A percentile compares a stretch with the other conserved stretches of the same genome.
These are phyloP conservation scores for Eremobia ochroleuca DNA, from an alignment of 2,888 invertebrate genomes.

Conservation along the genomic window DNA sequence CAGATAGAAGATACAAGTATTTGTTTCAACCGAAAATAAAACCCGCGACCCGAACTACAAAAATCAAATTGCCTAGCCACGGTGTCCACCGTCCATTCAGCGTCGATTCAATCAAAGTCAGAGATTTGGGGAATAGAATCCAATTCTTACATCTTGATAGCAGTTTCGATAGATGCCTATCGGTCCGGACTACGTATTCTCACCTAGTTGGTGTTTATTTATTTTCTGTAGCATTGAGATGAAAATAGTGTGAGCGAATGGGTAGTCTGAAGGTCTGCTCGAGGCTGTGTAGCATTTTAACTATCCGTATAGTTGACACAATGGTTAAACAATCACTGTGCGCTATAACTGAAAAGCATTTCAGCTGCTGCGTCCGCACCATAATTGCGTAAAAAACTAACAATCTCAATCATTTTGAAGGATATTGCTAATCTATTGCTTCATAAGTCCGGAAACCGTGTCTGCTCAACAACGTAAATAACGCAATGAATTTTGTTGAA, in stretches of 20 bases:
- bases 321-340: background rate
- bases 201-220: slow-evolving; percentile 8
- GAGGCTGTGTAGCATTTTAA: background rate
- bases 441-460: too few species aligned
- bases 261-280: background rate
- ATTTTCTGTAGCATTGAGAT: slow-evolving; percentile 2
- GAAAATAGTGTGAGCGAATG: background rate
- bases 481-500: too few species aligned
- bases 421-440: too few species aligned
- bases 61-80: background rate
- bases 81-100: background rate
- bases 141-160: slow-evolving; percentile 27
- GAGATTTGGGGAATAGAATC: slow-evolving; percentile 24
- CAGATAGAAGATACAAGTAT: background rate
- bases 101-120: slow-evolving; percentile 37
- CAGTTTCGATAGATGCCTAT: slow-evolving; percentile 38
- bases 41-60: too few species aligned
- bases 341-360: too few species aligned
- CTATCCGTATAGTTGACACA: background rate
- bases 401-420: too few species aligned
- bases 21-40: slow-evolving; percentile 1
- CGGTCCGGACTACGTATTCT: background rate
- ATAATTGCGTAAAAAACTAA: too few species aligned
- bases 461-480: too few species aligned
- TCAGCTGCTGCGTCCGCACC: too few species aligned